Conservation (phyloP, 2,888 invertebrate species). For the Lasioglossum villosulum region DNA sequence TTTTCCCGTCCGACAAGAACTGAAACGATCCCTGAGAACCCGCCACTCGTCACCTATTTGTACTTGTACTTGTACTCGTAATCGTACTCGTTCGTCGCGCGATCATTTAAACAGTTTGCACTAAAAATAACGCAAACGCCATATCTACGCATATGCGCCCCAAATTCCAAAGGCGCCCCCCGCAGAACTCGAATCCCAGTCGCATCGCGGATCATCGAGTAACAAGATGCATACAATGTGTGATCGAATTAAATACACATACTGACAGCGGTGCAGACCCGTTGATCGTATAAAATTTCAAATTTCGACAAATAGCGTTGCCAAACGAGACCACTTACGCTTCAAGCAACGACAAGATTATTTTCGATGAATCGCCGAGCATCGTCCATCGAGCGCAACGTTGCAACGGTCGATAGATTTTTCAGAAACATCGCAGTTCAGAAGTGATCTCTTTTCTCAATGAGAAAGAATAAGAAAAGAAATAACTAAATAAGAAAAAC, state of each 20-base stretch:
- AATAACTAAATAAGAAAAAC: too few species aligned
- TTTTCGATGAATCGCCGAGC: neutral
- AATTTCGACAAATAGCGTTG: neutral
- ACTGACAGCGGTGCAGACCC: neutral
- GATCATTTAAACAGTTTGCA: conserved; percentile 61
- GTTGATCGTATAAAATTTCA: conserved; percentile 9
- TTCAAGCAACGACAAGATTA: neutral
- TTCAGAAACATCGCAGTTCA: neutral
- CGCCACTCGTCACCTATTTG: neutral
- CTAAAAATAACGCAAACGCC: conserved; percentile 69
- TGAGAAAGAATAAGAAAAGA: neutral
- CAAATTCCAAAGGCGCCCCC: conserved; percentile 54
- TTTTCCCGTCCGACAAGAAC: neutral
- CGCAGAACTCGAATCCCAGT: neutral
- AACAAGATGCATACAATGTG: neutral
- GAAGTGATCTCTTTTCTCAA: conserved; percentile 3
- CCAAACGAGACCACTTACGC: neutral
- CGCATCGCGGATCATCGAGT: neutral
- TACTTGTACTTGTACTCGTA: neutral
- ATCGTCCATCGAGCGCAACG: neutral
- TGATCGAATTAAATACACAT: neutral
- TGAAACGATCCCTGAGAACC: neutral
- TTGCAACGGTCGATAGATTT: neutral
- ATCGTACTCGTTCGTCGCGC: conserved; percentile 44
- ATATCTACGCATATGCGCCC: conserved; percentile 61